Evolutionary conservation across 2,888 invertebrate genomes (phyloP), one percentile per base, ranked within the genome.

Genomic region (Alsophila aescularia): DNA sequence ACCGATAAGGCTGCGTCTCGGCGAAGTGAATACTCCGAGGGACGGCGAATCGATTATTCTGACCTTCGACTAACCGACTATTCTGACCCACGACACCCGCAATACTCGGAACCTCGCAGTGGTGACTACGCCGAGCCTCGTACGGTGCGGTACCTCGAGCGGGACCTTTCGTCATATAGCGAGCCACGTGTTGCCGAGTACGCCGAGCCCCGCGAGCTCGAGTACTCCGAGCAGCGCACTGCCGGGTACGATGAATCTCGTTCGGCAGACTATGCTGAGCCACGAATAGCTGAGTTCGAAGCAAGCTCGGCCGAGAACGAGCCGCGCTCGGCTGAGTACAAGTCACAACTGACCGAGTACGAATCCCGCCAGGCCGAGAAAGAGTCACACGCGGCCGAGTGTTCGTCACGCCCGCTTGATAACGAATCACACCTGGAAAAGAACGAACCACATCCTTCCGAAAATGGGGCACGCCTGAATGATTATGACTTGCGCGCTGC

Each of bases 131-230:
- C 51, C 8, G 56, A 56, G 8, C 51, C 56, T 0, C 51, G 56
- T 9, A 45, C 56, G 3, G 56, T 51, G 6, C 47, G 49, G n/a
- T 50, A 51, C 8, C 44, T 51, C 3, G 51, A 56, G n/a, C 45
- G 51, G 2, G 51, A 45, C 10, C 21, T 50, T 13, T 39, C 40
- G 0, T 29, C 39, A 0, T 16, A 12, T 15, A 37, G 7, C 9
- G 51, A 43, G 34, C 56, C 51, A 0, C 31, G 37, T 7, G 47
- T 32, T 8, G 42, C 53, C 9, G 48, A 36, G 31, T 32, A 45
- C 21, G 55, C 44, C 2, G 55, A 55, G 16, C 39, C 48, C 1
- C 43, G 31, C 2, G 7, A 34, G 2, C 27, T 9, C 2, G 35
- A 27, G 8, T 37, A 32, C 34, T 16, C 29, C 3, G 35, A 41